These are phyloP conservation scores for Herpailurus yagouaroundi DNA, from an alignment of 2,113 vertebrate species.

Conservation along the genomic window DNA sequence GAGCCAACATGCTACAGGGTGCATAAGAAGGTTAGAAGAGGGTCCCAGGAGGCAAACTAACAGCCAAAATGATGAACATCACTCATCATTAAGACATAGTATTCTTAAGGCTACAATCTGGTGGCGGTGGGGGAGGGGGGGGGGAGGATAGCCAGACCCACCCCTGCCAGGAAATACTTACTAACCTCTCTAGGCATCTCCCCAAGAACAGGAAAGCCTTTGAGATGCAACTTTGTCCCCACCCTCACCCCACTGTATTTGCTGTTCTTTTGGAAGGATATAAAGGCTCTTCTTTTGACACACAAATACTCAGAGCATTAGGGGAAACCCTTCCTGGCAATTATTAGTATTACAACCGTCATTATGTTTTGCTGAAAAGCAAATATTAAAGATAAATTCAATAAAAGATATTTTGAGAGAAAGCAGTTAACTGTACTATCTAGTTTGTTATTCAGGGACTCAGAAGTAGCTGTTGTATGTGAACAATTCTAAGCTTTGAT, in stretches of 20 bases:
- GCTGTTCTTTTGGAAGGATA: slow-evolving; percentile 34
- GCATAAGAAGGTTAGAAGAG: slow-evolving; percentile 46
- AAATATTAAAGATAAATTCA: slow-evolving; percentile 28
- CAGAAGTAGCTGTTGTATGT: neutral
- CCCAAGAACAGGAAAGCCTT: neutral
- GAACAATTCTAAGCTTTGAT: neutral
- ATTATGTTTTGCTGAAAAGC: slow-evolving; percentile 60
- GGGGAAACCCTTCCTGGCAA: slow-evolving; percentile 45
- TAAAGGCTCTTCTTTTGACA: slow-evolving; percentile 54
- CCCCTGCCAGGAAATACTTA: neutral
- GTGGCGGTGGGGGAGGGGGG: neutral
- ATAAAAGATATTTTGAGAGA: slow-evolving; percentile 26
- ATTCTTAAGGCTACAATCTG: neutral
- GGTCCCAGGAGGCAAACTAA: slow-evolving; percentile 36
- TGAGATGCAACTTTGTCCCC: neutral
- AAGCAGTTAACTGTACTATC: neutral
- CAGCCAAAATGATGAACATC: slow-evolving; percentile 43
- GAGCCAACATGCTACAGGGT: slow-evolving; percentile 61
- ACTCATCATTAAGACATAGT: neutral
- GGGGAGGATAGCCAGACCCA: neutral
- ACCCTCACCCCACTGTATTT: neutral
- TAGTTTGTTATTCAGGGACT: neutral
- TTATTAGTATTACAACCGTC: slow-evolving; percentile 19
- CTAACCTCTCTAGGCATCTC: neutral
- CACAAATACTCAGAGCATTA: neutral